A percentile compares a stretch with the other conserved stretches of the same genome.
Evolutionary conservation across 2,888 invertebrate species (phyloP).

Genomic region (Vanessa cardui): DNA sequence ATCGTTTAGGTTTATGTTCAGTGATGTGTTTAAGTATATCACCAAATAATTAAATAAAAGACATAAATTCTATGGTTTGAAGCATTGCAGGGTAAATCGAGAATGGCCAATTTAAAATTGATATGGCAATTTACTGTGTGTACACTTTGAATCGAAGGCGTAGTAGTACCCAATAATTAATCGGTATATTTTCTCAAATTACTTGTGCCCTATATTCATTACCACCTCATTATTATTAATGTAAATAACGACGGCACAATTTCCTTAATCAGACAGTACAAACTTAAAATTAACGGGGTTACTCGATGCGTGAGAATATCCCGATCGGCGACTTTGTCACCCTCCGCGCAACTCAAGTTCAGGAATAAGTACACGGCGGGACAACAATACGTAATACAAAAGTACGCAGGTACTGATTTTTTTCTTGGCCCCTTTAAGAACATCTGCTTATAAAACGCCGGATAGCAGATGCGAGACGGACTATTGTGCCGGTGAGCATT

Average conservation of each 20-base stretch:
- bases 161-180: too few relatives aligned
- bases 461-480: constrained; percentile 70
- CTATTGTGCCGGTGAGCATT: constrained; percentile 55
- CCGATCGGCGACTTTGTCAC: constrained; percentile 43
- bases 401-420: constrained; percentile 71
- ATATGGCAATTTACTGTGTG: too few relatives aligned
- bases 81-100: too few relatives aligned
- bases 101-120: too few relatives aligned
- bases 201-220: too few relatives aligned
- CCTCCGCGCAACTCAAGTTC: constrained; percentile 56
- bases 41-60: too few relatives aligned
- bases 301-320: constrained; percentile 41
- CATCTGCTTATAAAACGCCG: constrained; percentile 68
- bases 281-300: constrained; percentile 6
- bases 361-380: constrained; percentile 56
- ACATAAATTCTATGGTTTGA: too few relatives aligned
- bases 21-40: too few relatives aligned
- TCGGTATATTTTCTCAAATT: background rate
- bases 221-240: too few relatives aligned
- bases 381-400: constrained; percentile 46
- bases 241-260: background rate
- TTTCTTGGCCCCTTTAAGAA: constrained; percentile 52
- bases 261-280: constrained; percentile 22
- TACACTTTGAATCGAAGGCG: too few relatives aligned
- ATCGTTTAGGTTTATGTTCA: too few relatives aligned